These are phyloP conservation scores for Octodon degus DNA, from an alignment of 2,113 vertebrate genomes.

Conservation along the genomic window DNA sequence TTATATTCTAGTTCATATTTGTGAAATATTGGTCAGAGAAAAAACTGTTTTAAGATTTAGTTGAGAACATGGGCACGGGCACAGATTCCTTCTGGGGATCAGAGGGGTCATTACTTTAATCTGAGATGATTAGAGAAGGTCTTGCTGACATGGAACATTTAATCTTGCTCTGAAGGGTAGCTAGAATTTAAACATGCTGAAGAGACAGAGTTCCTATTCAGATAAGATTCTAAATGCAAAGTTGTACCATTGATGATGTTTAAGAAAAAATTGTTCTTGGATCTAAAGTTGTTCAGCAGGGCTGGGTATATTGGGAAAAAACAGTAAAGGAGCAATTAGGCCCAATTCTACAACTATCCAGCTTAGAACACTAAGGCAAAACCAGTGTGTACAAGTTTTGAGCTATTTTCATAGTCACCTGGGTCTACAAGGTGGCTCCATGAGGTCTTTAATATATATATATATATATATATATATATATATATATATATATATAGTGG, in stretches of 20 bases:
- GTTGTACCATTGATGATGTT: not conserved
- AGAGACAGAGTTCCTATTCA: slow-evolving; percentile 23
- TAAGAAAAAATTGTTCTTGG: not conserved
- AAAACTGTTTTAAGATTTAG: not conserved
- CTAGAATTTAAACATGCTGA: slow-evolving; percentile 25
- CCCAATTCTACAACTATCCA: not conserved
- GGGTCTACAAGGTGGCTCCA: not conserved
- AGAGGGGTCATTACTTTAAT: not conserved
- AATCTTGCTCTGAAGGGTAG: not conserved
- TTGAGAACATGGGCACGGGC: not conserved
- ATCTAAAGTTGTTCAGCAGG: not conserved
- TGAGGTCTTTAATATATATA: not conserved
- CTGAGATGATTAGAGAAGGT: not conserved
- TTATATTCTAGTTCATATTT: slow-evolving; percentile 14
- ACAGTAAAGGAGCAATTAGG: not conserved
- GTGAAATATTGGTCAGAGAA: not conserved
- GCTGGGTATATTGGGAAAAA: not conserved
- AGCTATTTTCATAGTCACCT: not conserved
- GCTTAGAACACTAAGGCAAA: not conserved
- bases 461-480: too few relatives aligned
- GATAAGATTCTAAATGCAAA: not conserved
- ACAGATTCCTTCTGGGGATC: not conserved
- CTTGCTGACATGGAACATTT: not conserved
- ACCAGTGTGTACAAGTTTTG: not conserved
- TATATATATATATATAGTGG: not conserved